Base-by-base conservation (phyloP, 23 tunicate genomes). In the Oikopleura dioica region DNA sequence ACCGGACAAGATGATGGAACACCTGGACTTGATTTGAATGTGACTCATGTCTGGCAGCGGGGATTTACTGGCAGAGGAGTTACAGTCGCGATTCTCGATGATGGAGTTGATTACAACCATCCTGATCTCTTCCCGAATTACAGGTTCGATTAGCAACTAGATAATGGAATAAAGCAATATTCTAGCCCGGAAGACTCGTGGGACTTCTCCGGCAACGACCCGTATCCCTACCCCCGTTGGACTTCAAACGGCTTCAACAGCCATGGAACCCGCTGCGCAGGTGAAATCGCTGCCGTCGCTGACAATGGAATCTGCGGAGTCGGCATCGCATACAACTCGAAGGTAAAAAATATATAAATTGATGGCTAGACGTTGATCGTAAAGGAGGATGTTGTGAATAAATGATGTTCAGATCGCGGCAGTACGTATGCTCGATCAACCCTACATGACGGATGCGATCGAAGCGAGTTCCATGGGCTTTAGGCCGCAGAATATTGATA, bases 261-360 rank as follows among this genome's bases (percentile, higher is more conserved):
- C 72, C 99, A 94, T 76, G 99, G 99, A n/a, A 94, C 99, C 1
- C 95, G 99, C 1, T 94, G 99, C 72, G 99, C 99, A 0, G 99
- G 99, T 24, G 99, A 94, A 75, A 87, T 94, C 24, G 87, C 83
- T 24, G 84, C 85, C 1, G 59, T 58, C 0, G 99, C 99, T 55
- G 99, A 94, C 75, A 94, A 94, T 81, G 99, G 95, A 1, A 94
- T 94, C 37, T 94, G 99, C 76, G 99, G 99, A 0, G 99, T 94
- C 12, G 99, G 99, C 35, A 92, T 94, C 29, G 95, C 99, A 5
- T 94, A 78, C 80, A 67, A 86, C 50, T 82, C 89, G 31, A 81
- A 79, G 35, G n/a, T n/a, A n/a, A n/a, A n/a, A n/a, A n/a, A n/a
- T n/a, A n/a, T n/a, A n/a, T n/a, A n/a, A n/a, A n/a, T n/a, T n/a